Conservation (phyloP, 2,888 invertebrate genomes). For the Lutraria lutraria region DNA sequence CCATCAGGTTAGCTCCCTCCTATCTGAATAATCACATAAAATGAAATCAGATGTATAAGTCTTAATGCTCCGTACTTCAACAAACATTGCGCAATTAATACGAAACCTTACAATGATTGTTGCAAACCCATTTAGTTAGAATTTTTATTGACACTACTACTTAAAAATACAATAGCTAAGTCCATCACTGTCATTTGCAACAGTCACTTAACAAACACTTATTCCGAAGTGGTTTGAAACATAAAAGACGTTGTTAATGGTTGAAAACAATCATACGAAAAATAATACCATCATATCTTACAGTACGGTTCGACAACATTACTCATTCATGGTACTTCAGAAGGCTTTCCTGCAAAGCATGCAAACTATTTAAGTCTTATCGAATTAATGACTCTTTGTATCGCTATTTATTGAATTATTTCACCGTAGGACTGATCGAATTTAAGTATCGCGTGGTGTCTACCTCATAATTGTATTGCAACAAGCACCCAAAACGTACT, state of each 20-base stretch:
- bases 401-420: not conserved
- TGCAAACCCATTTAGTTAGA: not conserved
- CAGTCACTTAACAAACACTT: not conserved
- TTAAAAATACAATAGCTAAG: not conserved
- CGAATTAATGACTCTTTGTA: constrained; percentile 18
- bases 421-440: not conserved
- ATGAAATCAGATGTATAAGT: not conserved
- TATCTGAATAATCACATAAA: not conserved
- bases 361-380: constrained; percentile 20
- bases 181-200: not conserved
- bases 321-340: not conserved
- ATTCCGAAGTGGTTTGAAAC: not conserved
- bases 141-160: not conserved
- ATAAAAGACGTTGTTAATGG: not conserved
- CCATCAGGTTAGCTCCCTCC: not conserved
- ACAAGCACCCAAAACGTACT: constrained; percentile 21
- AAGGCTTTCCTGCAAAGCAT: not conserved
- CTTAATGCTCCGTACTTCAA: not conserved
- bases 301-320: not conserved
- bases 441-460: constrained; percentile 12
- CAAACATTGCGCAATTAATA: not conserved
- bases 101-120: not conserved
- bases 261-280: not conserved
- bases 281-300: not conserved
- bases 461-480: constrained; percentile 11